These are phyloP conservation scores for Calosoma granatense DNA, from an alignment of 1,140 invertebrate species.

Conservation along the genomic window DNA sequence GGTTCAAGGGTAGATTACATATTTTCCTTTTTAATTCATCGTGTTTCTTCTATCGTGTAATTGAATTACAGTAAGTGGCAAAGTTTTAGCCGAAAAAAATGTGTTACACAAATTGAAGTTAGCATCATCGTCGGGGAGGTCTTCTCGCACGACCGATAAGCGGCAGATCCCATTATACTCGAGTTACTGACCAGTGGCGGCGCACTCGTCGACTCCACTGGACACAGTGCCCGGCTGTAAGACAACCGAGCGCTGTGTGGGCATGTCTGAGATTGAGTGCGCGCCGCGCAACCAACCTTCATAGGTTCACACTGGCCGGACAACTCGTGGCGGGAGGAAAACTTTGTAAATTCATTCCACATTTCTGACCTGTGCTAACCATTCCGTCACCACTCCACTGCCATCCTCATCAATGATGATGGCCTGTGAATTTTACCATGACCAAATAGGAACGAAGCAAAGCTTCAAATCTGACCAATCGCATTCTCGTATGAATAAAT, in stretches of 20 bases:
- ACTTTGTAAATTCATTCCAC: neutral
- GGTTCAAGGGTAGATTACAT: too few relatives aligned
- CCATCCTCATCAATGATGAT: too few relatives aligned
- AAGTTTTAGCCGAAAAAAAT: conserved; percentile 1
- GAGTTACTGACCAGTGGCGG: neutral
- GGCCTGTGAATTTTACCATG: too few relatives aligned
- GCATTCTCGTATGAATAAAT: too few relatives aligned
- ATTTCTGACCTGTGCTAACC: neutral
- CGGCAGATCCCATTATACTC: conserved; percentile 3
- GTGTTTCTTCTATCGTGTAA: neutral
- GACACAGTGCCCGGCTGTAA: neutral
- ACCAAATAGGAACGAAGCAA: too few relatives aligned
- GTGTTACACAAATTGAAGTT: neutral
- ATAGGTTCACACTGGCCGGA: neutral
- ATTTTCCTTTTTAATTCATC: neutral
- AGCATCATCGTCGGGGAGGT: neutral
- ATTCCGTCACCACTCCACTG: too few relatives aligned
- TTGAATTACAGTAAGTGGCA: conserved; percentile 6
- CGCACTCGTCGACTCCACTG: neutral
- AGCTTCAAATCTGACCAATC: too few relatives aligned
- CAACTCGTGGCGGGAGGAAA: neutral
- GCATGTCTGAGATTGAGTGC: neutral
- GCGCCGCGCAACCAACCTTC: too few relatives aligned
- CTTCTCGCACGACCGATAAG: neutral
- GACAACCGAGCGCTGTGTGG: neutral